Conservation (phyloP, 2,113 vertebrate genomes). For the Semnornis frantzii region DNA sequence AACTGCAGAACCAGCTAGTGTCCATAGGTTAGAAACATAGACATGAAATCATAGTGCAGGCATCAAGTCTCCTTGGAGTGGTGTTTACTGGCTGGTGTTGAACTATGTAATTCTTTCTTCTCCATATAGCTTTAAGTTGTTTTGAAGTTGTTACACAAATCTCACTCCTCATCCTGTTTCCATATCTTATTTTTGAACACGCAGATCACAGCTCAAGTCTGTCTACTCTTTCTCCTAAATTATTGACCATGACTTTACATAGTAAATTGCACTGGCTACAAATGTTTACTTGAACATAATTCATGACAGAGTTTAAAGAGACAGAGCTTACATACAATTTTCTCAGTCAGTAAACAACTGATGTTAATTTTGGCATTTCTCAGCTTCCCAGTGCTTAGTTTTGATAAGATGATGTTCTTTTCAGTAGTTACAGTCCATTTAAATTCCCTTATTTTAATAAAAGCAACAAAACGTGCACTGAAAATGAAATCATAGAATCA, state of each 20-base stretch:
- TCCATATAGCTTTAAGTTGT: neutral
- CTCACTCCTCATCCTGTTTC: neutral
- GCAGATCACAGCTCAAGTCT: conserved; percentile 37
- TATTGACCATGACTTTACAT: conserved; percentile 61
- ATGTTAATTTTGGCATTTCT: conserved; percentile 59
- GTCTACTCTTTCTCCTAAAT: conserved; percentile 55
- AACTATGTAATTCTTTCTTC: neutral
- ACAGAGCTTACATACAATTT: conserved; percentile 39
- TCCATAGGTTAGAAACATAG: neutral
- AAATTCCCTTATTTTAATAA: neutral
- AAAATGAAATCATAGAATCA: neutral
- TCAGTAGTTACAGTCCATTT: neutral
- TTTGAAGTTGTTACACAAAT: neutral
- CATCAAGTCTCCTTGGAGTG: neutral
- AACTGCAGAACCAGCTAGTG: neutral
- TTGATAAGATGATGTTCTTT: conserved; percentile 34
- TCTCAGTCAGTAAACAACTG: conserved; percentile 56
- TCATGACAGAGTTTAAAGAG: conserved; percentile 56
- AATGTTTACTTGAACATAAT: conserved; percentile 61
- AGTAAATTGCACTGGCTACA: conserved; percentile 53
- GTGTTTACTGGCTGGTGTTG: neutral
- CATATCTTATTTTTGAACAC: conserved; percentile 8
- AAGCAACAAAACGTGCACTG: neutral
- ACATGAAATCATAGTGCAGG: neutral
- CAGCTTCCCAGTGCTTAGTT: neutral